phyloP scores from a whole-genome alignment of 2,797 vertebrate species.

The Coregonus ussuriensis region DNA sequence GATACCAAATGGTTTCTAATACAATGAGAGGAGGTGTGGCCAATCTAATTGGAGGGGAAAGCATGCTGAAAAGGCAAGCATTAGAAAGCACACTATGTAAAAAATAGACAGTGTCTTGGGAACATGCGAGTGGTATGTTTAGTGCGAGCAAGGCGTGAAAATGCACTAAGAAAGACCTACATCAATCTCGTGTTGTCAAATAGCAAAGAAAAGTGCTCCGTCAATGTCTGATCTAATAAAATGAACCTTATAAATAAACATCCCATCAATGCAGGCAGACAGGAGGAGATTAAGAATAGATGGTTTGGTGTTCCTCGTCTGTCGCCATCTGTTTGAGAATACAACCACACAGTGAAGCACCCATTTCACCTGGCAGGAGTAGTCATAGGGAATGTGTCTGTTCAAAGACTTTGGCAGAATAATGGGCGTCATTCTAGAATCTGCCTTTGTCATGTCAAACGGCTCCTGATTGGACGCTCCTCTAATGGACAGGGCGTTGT shows the following conservation, averaged over 20 bases:
- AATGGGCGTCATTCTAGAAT: not conserved
- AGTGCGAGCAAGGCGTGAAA: not conserved
- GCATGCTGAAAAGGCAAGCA: not conserved
- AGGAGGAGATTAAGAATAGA: conserved; percentile 7
- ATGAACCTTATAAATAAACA: not conserved
- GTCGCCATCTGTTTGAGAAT: conserved; percentile 11
- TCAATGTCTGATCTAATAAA: conserved; percentile 3
- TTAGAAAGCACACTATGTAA: not conserved
- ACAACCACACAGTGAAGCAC: conserved; percentile 4
- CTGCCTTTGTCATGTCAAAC: not conserved
- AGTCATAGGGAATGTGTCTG: too few relatives aligned
- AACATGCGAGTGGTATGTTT: not conserved
- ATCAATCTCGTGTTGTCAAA: not conserved
- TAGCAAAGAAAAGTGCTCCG: not conserved
- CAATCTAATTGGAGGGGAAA: not conserved
- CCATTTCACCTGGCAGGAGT: not conserved
- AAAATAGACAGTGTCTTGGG: not conserved
- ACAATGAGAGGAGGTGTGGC: not conserved
- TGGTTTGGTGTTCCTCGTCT: conserved; percentile 1
- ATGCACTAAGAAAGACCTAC: not conserved
- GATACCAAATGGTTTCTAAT: conserved; percentile 1
- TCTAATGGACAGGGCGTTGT: not conserved
- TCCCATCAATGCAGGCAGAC: conserved; percentile 6
- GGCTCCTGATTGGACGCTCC: not conserved
- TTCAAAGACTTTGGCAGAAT: not conserved